Percentiles rank a stretch among this genome's conserved stretches.
phyloP scores from a whole-genome alignment of 30 jellyfish, hydroid and myxozoan species.

The Clytia hemisphaerica region DNA sequence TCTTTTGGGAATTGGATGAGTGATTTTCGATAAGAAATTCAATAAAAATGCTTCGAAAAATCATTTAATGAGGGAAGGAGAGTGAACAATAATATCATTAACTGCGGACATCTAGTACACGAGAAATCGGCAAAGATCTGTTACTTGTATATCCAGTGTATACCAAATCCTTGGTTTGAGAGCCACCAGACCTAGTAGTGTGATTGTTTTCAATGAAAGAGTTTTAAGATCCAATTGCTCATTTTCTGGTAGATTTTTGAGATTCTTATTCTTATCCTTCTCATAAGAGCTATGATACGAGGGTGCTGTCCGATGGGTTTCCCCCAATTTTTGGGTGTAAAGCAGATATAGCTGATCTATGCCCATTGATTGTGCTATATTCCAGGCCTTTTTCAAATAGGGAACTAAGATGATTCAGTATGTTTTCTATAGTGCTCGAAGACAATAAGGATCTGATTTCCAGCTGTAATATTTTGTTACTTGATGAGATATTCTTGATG shows the following conservation, averaged over 20 bases:
- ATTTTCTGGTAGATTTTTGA: neutral
- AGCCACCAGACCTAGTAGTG: neutral
- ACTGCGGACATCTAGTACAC: too few relatives aligned
- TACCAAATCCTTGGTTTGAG: too few relatives aligned
- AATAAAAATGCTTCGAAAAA: too few relatives aligned
- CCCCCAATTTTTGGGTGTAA: neutral
- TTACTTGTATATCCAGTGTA: too few relatives aligned
- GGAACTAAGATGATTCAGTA: conserved; percentile 5
- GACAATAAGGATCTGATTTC: conserved; percentile 2
- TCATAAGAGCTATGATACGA: conserved; percentile 2
- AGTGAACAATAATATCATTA: too few relatives aligned
- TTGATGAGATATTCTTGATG: conserved; percentile 20
- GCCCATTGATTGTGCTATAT: too few relatives aligned
- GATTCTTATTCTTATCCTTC: neutral
- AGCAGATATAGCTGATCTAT: too few relatives aligned
- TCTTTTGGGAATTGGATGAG: too few relatives aligned
- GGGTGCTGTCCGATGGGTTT: conserved; percentile 17
- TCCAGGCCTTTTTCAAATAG: neutral
- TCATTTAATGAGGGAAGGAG: too few relatives aligned
- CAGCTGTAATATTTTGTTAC: conserved; percentile 1
- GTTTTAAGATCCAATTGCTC: neutral
- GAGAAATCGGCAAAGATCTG: too few relatives aligned
- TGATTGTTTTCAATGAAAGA: neutral
- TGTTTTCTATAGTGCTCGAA: conserved; percentile 1
- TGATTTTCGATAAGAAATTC: too few relatives aligned